These are phyloP conservation scores for Stramonita haemastoma DNA, from an alignment of 2,888 invertebrate genomes.

Conservation along the genomic window DNA sequence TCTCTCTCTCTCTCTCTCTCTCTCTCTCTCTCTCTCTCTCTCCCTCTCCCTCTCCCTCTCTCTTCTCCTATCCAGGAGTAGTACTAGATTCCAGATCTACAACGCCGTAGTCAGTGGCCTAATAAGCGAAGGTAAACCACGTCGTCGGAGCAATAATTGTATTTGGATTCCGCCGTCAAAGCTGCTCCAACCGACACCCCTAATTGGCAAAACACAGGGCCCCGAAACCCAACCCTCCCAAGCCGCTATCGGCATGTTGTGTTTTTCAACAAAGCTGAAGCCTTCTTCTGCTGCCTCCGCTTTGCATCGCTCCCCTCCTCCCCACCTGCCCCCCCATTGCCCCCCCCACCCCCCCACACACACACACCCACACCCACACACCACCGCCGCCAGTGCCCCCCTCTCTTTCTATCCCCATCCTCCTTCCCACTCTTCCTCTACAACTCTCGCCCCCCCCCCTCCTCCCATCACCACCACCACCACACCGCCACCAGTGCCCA, in stretches of 20 bases:
- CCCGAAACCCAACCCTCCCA: neutral
- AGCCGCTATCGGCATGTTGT: constrained; percentile 4
- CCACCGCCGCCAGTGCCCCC: no score
- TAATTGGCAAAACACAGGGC: constrained; percentile 24
- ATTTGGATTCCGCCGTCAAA: constrained; percentile 21
- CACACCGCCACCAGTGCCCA: no score
- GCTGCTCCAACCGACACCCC: constrained; percentile 20
- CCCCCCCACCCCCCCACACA: no score
- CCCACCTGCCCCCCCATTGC: neutral
- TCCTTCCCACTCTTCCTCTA: no score
- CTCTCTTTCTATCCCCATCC: no score
- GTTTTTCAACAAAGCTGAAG: constrained; percentile 19
- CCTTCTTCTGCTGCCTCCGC: neutral
- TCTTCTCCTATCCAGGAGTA: neutral
- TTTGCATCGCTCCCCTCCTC: neutral
- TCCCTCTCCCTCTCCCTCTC: neutral
- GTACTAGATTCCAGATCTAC: no score
- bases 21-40: neutral
- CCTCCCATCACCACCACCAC: no score
- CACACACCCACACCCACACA: no score
- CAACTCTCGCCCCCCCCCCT: no score
- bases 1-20: neutral
- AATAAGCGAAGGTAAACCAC: neutral
- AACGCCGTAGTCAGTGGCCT: neutral
- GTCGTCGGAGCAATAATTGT: neutral